Evolutionary conservation across 2,113 vertebrate species (phyloP), one percentile per base, ranked within the genome.

Genomic region (Cairina moschata): DNA sequence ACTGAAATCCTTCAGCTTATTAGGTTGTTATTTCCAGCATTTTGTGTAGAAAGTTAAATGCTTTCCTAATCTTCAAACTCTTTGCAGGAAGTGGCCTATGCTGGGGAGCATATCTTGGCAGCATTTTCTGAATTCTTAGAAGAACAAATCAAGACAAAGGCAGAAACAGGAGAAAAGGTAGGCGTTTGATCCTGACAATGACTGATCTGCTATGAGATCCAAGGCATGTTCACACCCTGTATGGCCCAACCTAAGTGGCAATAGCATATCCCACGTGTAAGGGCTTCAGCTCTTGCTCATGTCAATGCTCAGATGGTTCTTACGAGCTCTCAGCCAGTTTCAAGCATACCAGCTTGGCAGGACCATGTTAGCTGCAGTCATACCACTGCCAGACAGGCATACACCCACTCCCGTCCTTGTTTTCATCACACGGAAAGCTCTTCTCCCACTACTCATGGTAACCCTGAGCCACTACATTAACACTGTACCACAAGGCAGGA

Each of bases 71-170:
- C 20, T 40, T 8, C 28, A 56, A 10, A 67, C 79, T 74, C 36
- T 82, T 83, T 83, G 14, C 88, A 98, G 98, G 95, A 95, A 55
- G 90, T 98, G 9, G 38, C 78, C 9, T 98, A 98, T 21, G 76
- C 66, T 1, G 95, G 97, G 9, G 96, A 98, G 18, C 63, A 97
- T 4, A 98, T 94, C 15, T 6, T 98, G 50, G 63, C 96, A 32
- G 97, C 94, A 38, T 98, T 98, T 74, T 92, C 96, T 62, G 91
- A 97, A 71, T 98, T 98, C 89, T 83, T 98, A 88, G 98, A 98
- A 86, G 94, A 96, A 38, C 86, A 98, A 46, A 71, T 96, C 56
- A 93, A 94, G 88, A 32, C 1, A 11, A 87, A 55, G 59, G n/a
- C 21, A 58, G 90, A 93, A 67, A 32, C 94, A 71, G 80, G 62